Conservation (phyloP, 2,797 vertebrate genomes). For the Leucoraja ocellata region DNA sequence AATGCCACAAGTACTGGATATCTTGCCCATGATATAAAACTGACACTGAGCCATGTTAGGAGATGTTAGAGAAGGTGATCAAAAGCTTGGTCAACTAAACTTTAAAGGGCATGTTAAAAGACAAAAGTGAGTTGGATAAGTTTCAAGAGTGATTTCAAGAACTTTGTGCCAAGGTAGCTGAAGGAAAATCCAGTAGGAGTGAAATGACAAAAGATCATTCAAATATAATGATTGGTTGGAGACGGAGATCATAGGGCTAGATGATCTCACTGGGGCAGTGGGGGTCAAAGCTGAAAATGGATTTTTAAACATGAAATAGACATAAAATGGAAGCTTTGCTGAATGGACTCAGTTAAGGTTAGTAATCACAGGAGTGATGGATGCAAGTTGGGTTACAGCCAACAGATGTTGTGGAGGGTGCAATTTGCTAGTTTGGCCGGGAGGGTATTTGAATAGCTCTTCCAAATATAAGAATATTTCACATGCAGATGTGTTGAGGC, state of each 20-base stretch:
- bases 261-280: background rate
- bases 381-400: background rate
- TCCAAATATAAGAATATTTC: background rate
- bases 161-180: no score
- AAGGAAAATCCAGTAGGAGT: no score
- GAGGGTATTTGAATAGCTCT: background rate
- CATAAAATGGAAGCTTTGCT: background rate
- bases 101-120: no score
- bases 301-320: background rate
- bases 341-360: background rate
- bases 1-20: no score
- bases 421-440: background rate
- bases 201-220: no score
- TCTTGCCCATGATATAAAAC: no score
- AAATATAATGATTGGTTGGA: background rate
- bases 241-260: background rate
- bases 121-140: no score
- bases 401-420: background rate
- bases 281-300: background rate
- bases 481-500: background rate
- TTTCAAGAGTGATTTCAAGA: no score
- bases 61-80: no score
- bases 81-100: no score
- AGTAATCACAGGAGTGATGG: background rate
- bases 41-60: background rate